Evolutionary conservation across 2,797 vertebrate genomes (phyloP).

Genomic region (Hylomyscus alleni): DNA sequence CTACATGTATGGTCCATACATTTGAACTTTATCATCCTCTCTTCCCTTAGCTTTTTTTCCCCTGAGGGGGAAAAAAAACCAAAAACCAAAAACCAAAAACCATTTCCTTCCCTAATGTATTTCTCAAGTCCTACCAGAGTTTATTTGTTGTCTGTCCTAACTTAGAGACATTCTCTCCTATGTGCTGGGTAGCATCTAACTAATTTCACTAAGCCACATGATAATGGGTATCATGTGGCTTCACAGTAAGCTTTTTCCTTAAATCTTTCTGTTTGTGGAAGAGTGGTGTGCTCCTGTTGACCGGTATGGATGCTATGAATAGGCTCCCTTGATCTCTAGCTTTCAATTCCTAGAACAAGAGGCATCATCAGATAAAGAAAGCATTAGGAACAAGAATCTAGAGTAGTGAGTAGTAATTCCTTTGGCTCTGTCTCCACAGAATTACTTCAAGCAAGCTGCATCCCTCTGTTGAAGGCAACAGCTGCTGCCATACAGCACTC

Average conservation of each 20-base stretch:
- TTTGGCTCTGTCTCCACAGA: constrained; percentile 21
- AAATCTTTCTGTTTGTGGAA: constrained; percentile 23
- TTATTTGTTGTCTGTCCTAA: constrained; percentile 55
- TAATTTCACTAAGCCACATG: constrained; percentile 48
- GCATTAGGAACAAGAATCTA: neutral
- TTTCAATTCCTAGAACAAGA: constrained; percentile 48
- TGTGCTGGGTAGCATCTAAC: constrained; percentile 25
- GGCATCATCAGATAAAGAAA: neutral
- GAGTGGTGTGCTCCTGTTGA: constrained; percentile 26
- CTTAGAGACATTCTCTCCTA: constrained; percentile 31
- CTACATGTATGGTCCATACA: neutral
- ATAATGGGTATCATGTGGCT: neutral
- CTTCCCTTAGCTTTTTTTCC: neutral
- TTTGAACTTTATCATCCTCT: constrained; percentile 31
- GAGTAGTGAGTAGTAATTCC: neutral
- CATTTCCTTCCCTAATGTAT: constrained; percentile 39
- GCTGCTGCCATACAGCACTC: neutral
- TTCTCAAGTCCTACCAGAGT: constrained; percentile 29
- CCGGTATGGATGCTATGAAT: neutral
- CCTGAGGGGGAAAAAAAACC: too few species aligned
- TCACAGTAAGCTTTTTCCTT: constrained; percentile 56
- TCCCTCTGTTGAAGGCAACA: constrained; percentile 25
- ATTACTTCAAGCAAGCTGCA: neutral
- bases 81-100: too few species aligned
- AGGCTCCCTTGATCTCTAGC: constrained; percentile 25